Base-by-base conservation (phyloP, 2,888 invertebrate genomes). In the Mimachlamys varia region DNA sequence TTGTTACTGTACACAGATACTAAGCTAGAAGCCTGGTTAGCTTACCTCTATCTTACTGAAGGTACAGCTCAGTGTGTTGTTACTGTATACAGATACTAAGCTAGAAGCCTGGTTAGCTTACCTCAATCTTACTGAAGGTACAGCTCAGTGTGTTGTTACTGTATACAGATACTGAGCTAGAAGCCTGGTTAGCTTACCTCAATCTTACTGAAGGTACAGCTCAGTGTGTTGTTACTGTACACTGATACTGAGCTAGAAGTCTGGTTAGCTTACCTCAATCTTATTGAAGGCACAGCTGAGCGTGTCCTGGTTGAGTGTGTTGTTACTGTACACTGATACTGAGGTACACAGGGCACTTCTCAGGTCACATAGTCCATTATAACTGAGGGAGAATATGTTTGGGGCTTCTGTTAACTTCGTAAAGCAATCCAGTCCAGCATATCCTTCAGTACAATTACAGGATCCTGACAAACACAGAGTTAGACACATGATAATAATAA, bases 371-470 rank as follows among this genome's bases (percentile, higher is more conserved):
- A 91, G 89, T 0, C 91, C 91, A 89, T 89, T 88, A 19, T 89
- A 88, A 33, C 88, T 91, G 10, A 91, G 62, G 33, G 87, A 90
- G 7, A 90, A 87, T 22, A 94, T 91, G 17, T 27, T 89, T 13
- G 95, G 95, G 37, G 93, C 88, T 2, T 88, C 90, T 19, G 38
- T 88, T 15, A 89, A 90, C 17, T 92, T 88, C 3, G 94, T 88
- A 62, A 93, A 93, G 91, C 96, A 96, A 92, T 95, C 95, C 22
- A 92, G 88, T 33, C 94, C 94, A n/a, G 90, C 89, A 87, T 91
- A 94, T 0, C 92, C 93, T n/a, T 44, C 27, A 62, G 93, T 62
- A 92, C 95, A 95, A 1, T 76, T 44, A 92, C 95, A 95, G 0
- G 90, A 91, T 50, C 94, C 95, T 95, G 92, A 17, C 91, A 92